These are phyloP conservation scores for Chalcis sispes DNA, from an alignment of 2,888 invertebrate genomes.

Conservation along the genomic window DNA sequence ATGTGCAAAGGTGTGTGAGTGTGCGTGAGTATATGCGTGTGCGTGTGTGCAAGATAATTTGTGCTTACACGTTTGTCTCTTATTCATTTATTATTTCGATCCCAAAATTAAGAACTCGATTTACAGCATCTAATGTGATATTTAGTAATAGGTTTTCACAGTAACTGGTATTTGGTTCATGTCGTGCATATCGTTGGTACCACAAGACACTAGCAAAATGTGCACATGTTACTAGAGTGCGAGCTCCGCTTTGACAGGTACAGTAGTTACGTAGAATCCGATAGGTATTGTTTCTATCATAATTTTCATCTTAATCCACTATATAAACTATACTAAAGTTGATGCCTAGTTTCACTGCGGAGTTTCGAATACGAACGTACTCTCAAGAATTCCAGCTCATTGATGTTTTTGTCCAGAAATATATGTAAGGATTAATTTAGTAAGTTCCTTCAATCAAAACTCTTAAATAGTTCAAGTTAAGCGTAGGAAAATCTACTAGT, in stretches of 20 bases:
- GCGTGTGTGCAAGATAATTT: too few relatives aligned
- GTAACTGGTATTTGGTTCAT: background rate
- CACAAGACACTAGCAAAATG: too few relatives aligned
- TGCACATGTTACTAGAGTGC: too few relatives aligned
- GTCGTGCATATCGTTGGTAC: background rate
- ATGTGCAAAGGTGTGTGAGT: too few relatives aligned
- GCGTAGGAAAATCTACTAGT: too few relatives aligned
- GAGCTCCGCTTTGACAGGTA: background rate
- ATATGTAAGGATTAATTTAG: background rate
- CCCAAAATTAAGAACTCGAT: slow-evolving; percentile 7
- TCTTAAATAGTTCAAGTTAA: too few relatives aligned
- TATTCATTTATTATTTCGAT: background rate
- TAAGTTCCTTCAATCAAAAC: too few relatives aligned
- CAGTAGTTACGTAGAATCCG: background rate
- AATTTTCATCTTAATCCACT: background rate
- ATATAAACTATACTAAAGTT: too few relatives aligned
- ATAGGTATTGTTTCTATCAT: background rate
- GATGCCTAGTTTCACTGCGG: background rate
- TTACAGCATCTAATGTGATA: slow-evolving; percentile 14
- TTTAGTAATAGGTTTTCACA: background rate
- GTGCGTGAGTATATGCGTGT: too few relatives aligned
- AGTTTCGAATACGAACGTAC: background rate
- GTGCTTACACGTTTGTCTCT: too few relatives aligned
- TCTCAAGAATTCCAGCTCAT: background rate
- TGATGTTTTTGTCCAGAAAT: background rate